These are phyloP conservation scores for Eurois occulta DNA, from an alignment of 2,888 invertebrate genomes.

Conservation along the genomic window DNA sequence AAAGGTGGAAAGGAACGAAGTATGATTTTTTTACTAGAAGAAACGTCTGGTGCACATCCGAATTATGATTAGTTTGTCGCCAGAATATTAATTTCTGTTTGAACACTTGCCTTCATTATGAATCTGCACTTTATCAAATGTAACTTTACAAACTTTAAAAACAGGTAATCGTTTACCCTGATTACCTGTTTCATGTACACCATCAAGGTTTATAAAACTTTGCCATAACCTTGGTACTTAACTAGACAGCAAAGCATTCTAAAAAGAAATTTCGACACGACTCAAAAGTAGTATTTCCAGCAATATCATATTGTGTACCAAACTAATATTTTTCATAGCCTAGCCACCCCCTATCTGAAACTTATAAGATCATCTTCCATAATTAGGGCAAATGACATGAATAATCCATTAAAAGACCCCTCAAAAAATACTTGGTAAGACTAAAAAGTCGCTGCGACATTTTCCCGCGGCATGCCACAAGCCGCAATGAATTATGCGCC, in stretches of 20 bases:
- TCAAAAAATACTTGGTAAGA: slow-evolving; percentile 49
- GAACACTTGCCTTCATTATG: neutral
- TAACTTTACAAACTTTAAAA: too few species aligned
- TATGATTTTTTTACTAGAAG: neutral
- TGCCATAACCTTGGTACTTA: neutral
- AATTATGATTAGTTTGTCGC: neutral
- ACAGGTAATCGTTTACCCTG: neutral
- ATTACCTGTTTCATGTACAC: neutral
- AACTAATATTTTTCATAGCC: slow-evolving; percentile 4
- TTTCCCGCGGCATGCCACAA: slow-evolving; percentile 66
- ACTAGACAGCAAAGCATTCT: neutral
- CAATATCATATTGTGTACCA: neutral
- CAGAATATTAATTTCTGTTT: neutral
- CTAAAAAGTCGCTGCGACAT: slow-evolving; percentile 57
- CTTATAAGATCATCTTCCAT: slow-evolving; percentile 46
- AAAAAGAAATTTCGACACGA: neutral
- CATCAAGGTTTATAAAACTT: neutral
- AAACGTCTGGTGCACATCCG: neutral
- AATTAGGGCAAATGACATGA: slow-evolving; percentile 67
- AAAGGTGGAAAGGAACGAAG: neutral
- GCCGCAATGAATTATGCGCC: slow-evolving; percentile 76
- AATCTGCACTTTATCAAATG: neutral
- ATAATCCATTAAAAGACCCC: slow-evolving; percentile 68
- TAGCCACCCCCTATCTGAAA: slow-evolving; percentile 21
- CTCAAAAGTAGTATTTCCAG: neutral